These are phyloP conservation scores for Alectura lathami DNA, from an alignment of 2,113 vertebrate species.

Conservation along the genomic window DNA sequence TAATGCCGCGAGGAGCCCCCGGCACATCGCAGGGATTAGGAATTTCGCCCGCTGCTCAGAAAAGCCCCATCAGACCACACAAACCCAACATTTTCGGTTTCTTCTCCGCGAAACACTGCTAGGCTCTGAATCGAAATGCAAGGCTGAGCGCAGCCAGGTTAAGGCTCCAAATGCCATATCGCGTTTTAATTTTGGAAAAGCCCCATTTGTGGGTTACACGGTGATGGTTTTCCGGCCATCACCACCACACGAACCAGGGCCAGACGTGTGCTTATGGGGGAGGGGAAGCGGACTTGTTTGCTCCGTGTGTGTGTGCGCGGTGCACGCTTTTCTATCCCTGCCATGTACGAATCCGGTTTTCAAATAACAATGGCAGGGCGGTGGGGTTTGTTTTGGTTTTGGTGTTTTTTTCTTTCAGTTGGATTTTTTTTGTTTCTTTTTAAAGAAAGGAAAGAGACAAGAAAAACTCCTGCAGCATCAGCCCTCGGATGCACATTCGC, in stretches of 20 bases:
- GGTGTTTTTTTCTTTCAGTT: background rate
- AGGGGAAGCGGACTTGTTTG: slow-evolving; percentile 59
- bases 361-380: slow-evolving; percentile 28
- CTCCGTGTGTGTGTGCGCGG: background rate
- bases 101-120: background rate
- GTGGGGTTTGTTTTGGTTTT: background rate
- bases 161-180: background rate
- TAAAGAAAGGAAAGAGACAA: background rate
- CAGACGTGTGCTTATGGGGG: slow-evolving; percentile 55
- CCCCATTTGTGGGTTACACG: background rate
- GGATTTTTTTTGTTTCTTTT: background rate
- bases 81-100: background rate
- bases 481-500: background rate
- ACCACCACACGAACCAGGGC: too few species aligned
- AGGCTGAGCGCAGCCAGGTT: background rate
- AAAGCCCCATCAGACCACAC: background rate
- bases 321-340: slow-evolving; percentile 33
- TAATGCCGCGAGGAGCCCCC: background rate
- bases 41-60: background rate
- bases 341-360: slow-evolving; percentile 30
- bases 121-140: background rate
- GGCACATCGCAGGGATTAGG: background rate
- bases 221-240: too few species aligned
- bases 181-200: slow-evolving; percentile 12
- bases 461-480: slow-evolving; percentile 33